Conservation (phyloP, 2,888 invertebrate species). For the Aethes cnicana region DNA sequence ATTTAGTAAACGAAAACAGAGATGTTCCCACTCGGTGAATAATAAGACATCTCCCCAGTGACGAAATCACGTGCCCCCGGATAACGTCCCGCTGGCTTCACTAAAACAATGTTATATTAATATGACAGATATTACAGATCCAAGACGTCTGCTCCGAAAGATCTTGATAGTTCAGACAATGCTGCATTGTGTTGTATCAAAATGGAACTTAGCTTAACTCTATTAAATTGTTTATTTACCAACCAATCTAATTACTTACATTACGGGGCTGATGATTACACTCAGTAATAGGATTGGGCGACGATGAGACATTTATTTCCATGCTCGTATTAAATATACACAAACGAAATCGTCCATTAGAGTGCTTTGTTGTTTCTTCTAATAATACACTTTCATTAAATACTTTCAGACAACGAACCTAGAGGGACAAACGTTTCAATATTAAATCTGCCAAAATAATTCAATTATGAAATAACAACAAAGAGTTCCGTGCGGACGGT, state of each 20-base stretch:
- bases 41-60: slow-evolving; percentile 69
- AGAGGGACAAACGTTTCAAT: slow-evolving; percentile 24
- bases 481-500: slow-evolving; percentile 42
- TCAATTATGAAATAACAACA: slow-evolving; percentile 45
- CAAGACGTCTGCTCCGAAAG: slow-evolving; percentile 45
- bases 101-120: slow-evolving; percentile 45
- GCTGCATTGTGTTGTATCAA: slow-evolving; percentile 42
- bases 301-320: neutral
- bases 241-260: slow-evolving; percentile 17
- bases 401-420: slow-evolving; percentile 5
- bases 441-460: slow-evolving; percentile 42
- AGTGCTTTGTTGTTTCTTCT: neutral
- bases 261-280: neutral
- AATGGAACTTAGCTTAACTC: slow-evolving; percentile 40
- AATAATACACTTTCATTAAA: neutral
- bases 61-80: slow-evolving; percentile 56
- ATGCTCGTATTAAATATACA: neutral
- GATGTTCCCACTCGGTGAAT: slow-evolving; percentile 62
- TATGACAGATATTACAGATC: slow-evolving; percentile 50
- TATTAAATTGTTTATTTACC: slow-evolving; percentile 33
- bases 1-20: slow-evolving; percentile 69
- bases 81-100: slow-evolving; percentile 40
- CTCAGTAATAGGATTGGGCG: neutral
- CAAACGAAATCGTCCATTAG: neutral
- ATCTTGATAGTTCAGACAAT: slow-evolving; percentile 54